A percentile compares a stretch with the other conserved stretches of the same genome.
Evolutionary conservation across 2,888 invertebrate species (phyloP).

Genomic region (Cosmia trapezina): DNA sequence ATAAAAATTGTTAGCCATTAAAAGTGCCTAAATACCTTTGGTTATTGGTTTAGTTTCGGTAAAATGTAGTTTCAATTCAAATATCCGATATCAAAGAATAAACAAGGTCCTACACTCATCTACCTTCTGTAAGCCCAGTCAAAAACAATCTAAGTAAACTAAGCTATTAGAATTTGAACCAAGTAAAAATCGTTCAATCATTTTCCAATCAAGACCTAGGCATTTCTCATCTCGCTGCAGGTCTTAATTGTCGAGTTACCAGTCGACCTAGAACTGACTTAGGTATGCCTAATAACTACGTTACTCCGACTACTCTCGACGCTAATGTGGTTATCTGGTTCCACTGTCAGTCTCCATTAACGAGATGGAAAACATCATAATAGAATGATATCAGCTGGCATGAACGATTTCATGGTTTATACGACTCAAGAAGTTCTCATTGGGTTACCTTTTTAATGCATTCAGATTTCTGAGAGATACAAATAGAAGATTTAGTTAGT

Average conservation of each 20-base stretch:
- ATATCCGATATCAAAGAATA: not conserved
- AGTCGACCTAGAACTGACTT: not conserved
- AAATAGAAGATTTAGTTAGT: too few species aligned
- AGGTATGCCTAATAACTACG: not conserved
- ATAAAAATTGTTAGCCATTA: slow-evolving; percentile 2
- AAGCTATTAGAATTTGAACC: not conserved
- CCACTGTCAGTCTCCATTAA: slow-evolving; percentile 2
- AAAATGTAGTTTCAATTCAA: not conserved
- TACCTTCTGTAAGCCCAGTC: too few species aligned
- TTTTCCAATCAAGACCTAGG: not conserved
- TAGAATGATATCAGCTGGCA: slow-evolving; percentile 3
- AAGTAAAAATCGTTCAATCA: not conserved
- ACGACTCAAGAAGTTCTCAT: not conserved
- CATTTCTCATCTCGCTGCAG: slow-evolving; percentile 18
- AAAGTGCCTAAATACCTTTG: not conserved
- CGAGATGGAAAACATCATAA: slow-evolving; percentile 17
- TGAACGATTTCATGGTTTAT: not conserved
- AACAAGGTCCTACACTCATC: not conserved
- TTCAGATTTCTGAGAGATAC: not conserved
- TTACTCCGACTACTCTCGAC: not conserved
- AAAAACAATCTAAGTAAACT: not conserved
- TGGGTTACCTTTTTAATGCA: not conserved
- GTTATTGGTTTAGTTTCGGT: not conserved
- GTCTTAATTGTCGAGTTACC: slow-evolving; percentile 12
- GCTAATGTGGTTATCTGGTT: slow-evolving; percentile 26